Evolutionary conservation across 2,113 vertebrate species (phyloP).

Genomic region (Microcebus lehilahytsara): DNA sequence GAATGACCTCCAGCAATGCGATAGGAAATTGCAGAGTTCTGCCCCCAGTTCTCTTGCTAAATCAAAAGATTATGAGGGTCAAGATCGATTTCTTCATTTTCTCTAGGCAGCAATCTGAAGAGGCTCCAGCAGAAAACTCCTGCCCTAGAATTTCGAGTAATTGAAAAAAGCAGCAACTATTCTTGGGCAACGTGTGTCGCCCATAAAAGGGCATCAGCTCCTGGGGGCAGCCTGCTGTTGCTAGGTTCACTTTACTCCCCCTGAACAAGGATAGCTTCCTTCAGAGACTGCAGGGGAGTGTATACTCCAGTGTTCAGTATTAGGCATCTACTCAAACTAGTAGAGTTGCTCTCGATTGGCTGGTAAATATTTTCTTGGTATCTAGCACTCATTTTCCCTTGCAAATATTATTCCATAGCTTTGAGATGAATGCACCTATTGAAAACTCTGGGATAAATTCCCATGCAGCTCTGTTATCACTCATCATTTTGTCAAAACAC

Average conservation of each 20-base stretch:
- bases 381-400: slow-evolving; percentile 2
- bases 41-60: background rate
- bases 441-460: background rate
- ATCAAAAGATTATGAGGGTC: slow-evolving; percentile 11
- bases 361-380: background rate
- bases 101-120: background rate
- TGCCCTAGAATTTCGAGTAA: background rate
- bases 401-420: background rate
- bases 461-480: background rate
- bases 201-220: background rate
- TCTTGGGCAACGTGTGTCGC: background rate
- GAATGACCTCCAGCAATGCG: background rate
- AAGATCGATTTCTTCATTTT: slow-evolving; percentile 14
- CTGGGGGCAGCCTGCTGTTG: background rate
- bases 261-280: background rate
- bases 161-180: background rate
- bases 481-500: background rate
- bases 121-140: background rate
- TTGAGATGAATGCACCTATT: background rate
- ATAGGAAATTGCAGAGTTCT: background rate
- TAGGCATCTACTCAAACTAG: background rate
- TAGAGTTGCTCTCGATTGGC: background rate
- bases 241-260: background rate
- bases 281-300: accelerated
- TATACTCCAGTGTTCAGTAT: background rate